Base-by-base conservation (phyloP, 2,888 invertebrate genomes). In the Eudasyphora cyanicolor region DNA sequence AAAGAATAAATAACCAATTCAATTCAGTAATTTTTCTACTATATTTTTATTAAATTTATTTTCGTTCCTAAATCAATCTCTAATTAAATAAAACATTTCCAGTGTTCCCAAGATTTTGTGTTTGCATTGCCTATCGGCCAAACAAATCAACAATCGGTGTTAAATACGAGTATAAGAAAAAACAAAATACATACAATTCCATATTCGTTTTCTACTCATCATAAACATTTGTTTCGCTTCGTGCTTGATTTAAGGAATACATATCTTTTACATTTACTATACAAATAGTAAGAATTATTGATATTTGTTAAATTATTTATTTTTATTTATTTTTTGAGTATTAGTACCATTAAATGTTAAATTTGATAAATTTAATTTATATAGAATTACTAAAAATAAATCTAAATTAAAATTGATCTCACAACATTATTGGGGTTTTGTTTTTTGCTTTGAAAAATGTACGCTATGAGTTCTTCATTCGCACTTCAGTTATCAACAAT, bases 321-420 rank as follows among this genome's bases (percentile, higher is more conserved):
- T 67, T 71, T 67, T 42, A 42, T 67, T 67, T 77, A 67, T 74
- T 73, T n/a, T n/a, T n/a, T 82, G 76, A 71, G 69, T 82, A 79
- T 79, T 79, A 69, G 60, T 82, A 76, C 60, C 79, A 76, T 42
- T 75, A 73, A 76, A 62, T 70, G 29, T 64, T 71, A 51, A 75
- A 17, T 80, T 64, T 69, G 42, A 67, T 32, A 24, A 73, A 62
- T 64, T 67, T 67, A 70, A 62, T 60, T 71, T 57, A 69, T 69
- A 79, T 76, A 42, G 73, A 82, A 57, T 67, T 35, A 74, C 51
- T n/a, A 78, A 49, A 32, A 38, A 62, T 78, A 79, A 74, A 62
- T 73, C 73, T 79, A 79, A 83, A 83, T 79, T 76, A 74, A 74
- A 79, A 79, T 62, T 79, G 60, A 79, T 21, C 80, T 83, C 79